phyloP scores from a whole-genome alignment of 2,888 invertebrate genomes.

The Nemapogon koenigi region DNA sequence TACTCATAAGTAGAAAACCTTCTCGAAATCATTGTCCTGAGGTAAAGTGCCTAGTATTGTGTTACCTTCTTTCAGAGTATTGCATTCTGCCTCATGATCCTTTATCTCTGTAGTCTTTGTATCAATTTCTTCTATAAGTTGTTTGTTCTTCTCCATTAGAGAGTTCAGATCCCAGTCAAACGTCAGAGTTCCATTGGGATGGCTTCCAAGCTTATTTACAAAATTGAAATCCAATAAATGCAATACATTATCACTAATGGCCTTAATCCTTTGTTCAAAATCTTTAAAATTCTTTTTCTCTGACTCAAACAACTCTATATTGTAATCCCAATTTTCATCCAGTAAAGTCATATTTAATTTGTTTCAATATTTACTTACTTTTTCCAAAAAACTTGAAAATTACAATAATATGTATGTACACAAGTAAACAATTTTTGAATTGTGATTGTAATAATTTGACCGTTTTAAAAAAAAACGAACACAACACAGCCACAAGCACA shows the following conservation, averaged over 20 bases:
- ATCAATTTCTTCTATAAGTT: slow-evolving; percentile 33
- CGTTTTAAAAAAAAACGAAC: no score
- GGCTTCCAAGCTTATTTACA: slow-evolving; percentile 20
- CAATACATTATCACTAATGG: background rate
- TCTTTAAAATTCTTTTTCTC: background rate
- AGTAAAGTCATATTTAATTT: slow-evolving; percentile 2
- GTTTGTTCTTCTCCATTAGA: slow-evolving; percentile 35
- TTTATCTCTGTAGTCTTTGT: slow-evolving; percentile 30
- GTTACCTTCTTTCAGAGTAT: slow-evolving; percentile 42
- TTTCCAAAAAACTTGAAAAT: no score
- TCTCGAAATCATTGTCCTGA: no score
- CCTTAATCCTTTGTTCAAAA: slow-evolving; percentile 1
- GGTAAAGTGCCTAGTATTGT: background rate
- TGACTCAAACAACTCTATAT: background rate
- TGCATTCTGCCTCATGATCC: slow-evolving; percentile 33
- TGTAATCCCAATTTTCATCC: slow-evolving; percentile 3
- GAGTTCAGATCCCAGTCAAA: slow-evolving; percentile 35
- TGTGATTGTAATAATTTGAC: no score
- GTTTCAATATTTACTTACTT: no score
- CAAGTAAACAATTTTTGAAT: no score
- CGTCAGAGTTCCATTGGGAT: slow-evolving; percentile 21
- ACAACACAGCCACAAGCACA: no score
- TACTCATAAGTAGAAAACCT: no score
- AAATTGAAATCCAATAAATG: background rate
- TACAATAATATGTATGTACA: no score